phyloP scores from a whole-genome alignment of 2,797 vertebrate genomes.

The Pseudochaenichthys georgianus region DNA sequence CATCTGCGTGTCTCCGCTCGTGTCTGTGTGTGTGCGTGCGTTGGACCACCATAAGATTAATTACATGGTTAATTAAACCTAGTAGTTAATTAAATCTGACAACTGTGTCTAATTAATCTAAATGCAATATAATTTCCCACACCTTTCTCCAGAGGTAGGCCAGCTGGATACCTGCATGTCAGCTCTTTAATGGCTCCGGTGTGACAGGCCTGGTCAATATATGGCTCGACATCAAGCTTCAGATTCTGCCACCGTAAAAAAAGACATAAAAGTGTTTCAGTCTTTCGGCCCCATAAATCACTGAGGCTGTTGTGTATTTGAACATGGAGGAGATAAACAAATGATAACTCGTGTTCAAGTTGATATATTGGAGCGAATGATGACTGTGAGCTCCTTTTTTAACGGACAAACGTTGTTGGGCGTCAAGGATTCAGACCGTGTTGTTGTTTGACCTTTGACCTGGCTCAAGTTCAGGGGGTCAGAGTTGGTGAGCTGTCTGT shows the following conservation, averaged over 20 bases:
- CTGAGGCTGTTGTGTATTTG: slow-evolving; percentile 28
- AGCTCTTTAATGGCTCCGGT: slow-evolving; percentile 67
- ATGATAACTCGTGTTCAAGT: background rate
- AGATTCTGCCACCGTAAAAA: slow-evolving; percentile 26
- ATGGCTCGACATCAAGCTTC: slow-evolving; percentile 47
- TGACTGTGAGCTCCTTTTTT: background rate
- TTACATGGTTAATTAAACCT: slow-evolving; percentile 89
- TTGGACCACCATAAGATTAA: slow-evolving; percentile 87
- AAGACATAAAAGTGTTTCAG: slow-evolving; percentile 25
- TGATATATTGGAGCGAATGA: background rate
- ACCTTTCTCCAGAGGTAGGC: slow-evolving; percentile 83
- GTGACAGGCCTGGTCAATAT: slow-evolving; percentile 68
- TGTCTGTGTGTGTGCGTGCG: slow-evolving; percentile 58
- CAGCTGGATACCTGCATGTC: slow-evolving; percentile 81
- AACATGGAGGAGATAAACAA: background rate
- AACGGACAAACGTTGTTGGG: slow-evolving; percentile 42
- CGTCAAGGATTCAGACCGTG: slow-evolving; percentile 63
- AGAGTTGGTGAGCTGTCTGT: slow-evolving; percentile 28
- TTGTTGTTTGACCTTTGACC: slow-evolving; percentile 66
- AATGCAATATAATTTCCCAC: slow-evolving; percentile 87
- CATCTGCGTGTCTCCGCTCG: slow-evolving; percentile 44
- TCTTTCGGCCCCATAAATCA: slow-evolving; percentile 30
- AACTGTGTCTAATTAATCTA: slow-evolving; percentile 89
- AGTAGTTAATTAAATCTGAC: slow-evolving; percentile 89
- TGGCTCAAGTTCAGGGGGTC: slow-evolving; percentile 68